Evolutionary conservation across 1,140 invertebrate genomes (phyloP).

Genomic region (Eriosoma lanigerum): DNA sequence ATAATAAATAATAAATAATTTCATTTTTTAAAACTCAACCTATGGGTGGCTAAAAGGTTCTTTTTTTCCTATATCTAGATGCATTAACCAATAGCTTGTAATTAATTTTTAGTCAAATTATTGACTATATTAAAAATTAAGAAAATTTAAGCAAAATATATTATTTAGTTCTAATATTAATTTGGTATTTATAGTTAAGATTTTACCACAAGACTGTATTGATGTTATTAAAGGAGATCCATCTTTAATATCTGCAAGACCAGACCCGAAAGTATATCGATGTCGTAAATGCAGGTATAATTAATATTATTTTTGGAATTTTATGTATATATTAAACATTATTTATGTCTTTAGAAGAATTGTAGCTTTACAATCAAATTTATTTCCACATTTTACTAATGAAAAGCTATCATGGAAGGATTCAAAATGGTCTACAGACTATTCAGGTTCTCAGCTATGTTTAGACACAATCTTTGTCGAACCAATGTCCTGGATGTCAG

Average conservation of each 20-base stretch:
- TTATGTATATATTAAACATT: neutral
- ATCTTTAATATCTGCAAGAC: conserved; percentile 70
- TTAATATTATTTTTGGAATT: neutral
- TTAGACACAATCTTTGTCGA: conserved; percentile 76
- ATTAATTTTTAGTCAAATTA: no score
- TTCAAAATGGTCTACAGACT: conserved; percentile 54
- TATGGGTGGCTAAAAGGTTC: no score
- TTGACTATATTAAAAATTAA: no score
- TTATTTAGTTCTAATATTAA: neutral
- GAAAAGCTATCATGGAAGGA: conserved; percentile 62
- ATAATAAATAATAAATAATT: no score
- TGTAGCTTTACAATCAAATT: conserved; percentile 74
- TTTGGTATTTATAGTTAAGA: conserved; percentile 65
- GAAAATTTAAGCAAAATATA: no score
- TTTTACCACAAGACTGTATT: conserved; percentile 74
- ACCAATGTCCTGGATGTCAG: conserved; percentile 80
- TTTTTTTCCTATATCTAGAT: no score
- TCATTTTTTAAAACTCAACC: no score
- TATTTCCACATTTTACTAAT: conserved; percentile 69
- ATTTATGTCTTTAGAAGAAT: conserved; percentile 62
- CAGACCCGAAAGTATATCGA: conserved; percentile 77
- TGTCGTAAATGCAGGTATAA: conserved; percentile 72
- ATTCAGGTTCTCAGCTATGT: conserved; percentile 59
- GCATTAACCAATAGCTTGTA: no score
- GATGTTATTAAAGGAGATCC: conserved; percentile 79